Base-by-base conservation (phyloP, 2,113 vertebrate genomes). In the Microtus oregoni region DNA sequence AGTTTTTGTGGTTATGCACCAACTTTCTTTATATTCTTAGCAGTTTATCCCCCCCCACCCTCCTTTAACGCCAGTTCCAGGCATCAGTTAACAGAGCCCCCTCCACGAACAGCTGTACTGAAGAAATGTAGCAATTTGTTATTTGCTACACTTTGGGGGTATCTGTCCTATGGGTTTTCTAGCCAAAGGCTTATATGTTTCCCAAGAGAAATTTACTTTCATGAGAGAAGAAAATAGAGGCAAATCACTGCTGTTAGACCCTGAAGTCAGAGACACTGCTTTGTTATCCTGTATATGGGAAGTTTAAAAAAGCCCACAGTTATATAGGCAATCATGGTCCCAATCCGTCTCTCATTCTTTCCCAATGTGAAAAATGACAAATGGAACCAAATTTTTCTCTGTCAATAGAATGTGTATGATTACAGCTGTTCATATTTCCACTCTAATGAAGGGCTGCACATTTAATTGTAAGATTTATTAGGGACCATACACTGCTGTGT, bases 391-490 rank as follows among this genome's bases (percentile, higher is more conserved):
- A 98, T 98, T 98, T 97, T 98, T 98, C 98, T 98, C 98, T 98
- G 98, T 98, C 98, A 96, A 89, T 97, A 15, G 96, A 94, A 92
- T 98, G 98, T 97, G 97, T 97, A 98, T 98, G 98, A 98, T 98
- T 98, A 98, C 98, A 98, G 98, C 98, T 98, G 98, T 98, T 98
- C 98, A 98, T 98, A 98, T 98, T 98, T 98, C 98, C 98, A 94
- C 96, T 98, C 98, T 98, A 98, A 98, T 98, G 98, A 98, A 98
- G 97, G 98, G 97, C 96, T 98, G 97, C 97, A 91, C 97, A 82
- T 98, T 98, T 98, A 98, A 98, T 98, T 98, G 98, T 86, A 82
- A 98, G 98, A 98, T 98, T 98, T 98, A 98, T 98, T 98, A 97
- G 94, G 79, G 26, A 97, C 95, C 91, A 92, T 95, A 88, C 75